Percentiles rank a stretch among this genome's conserved stretches.
phyloP scores from a whole-genome alignment of 64 coral and sea anemone genomes.

The Astreopora myriophthalma region DNA sequence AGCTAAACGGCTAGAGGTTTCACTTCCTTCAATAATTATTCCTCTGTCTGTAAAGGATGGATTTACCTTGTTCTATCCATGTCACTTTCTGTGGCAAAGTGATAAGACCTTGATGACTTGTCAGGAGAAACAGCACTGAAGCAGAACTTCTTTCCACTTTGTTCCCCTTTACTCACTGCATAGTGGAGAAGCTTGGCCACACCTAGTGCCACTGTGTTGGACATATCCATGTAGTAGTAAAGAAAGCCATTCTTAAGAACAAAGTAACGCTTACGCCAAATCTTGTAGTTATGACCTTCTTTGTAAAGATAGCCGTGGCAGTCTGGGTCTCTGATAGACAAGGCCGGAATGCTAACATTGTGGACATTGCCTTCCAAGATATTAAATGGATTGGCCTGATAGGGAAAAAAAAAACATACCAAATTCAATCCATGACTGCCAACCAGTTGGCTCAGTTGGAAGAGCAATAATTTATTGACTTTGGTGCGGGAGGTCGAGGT shows the following conservation, averaged over 20 bases:
- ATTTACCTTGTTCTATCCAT: constrained; percentile 83
- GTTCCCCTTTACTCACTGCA: constrained; percentile 61
- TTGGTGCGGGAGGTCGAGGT: too few species aligned
- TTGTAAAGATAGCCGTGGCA: constrained; percentile 99
- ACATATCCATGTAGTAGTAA: constrained; percentile 98
- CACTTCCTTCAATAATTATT: too few species aligned
- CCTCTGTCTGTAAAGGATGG: too few species aligned
- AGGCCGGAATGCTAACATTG: constrained; percentile 97
- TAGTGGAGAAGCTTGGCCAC: constrained; percentile 86
- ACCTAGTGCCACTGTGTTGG: constrained; percentile 85
- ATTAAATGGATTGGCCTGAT: constrained; percentile 58
- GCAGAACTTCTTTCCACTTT: constrained; percentile 66
- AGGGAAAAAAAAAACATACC: not conserved
- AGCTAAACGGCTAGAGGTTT: too few species aligned
- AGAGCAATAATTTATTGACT: too few species aligned
- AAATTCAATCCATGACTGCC: too few species aligned
- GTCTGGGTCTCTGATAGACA: constrained; percentile 97
- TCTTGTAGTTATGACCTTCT: constrained; percentile 67
- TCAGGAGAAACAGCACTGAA: constrained; percentile 74
- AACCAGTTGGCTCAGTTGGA: too few species aligned
- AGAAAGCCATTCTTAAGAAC: constrained; percentile 96
- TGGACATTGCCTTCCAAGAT: constrained; percentile 89
- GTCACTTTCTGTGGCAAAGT: constrained; percentile 86
- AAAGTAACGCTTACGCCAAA: constrained; percentile 92
- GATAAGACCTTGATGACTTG: constrained; percentile 51